phyloP scores from a whole-genome alignment of 2,888 invertebrate genomes.

The Anarsia innoxiella region DNA sequence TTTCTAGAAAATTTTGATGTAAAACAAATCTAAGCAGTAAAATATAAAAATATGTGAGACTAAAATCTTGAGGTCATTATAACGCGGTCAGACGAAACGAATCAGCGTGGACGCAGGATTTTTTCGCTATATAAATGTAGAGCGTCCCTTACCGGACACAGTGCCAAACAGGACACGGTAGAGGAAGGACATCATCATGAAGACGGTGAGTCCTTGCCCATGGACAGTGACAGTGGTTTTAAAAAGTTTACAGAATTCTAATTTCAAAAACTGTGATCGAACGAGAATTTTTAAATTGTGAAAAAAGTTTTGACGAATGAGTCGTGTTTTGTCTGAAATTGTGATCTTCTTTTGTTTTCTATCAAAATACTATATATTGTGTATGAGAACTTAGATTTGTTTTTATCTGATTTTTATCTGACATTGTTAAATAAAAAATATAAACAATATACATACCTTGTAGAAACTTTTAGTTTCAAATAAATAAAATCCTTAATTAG shows the following conservation, averaged over 20 bases:
- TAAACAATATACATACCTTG: too few species aligned
- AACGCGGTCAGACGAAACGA: constrained; percentile 32
- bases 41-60: too few species aligned
- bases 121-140: constrained; percentile 59
- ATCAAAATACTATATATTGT: too few species aligned
- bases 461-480: too few species aligned
- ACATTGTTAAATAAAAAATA: too few species aligned
- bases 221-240: not conserved
- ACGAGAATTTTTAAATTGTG: not conserved
- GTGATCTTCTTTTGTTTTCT: too few species aligned
- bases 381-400: too few species aligned
- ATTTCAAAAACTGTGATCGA: not conserved
- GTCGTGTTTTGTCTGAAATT: not conserved
- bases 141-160: constrained; percentile 51
- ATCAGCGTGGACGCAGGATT: constrained; percentile 41
- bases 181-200: constrained; percentile 65
- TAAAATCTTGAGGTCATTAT: constrained; percentile 59
- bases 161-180: constrained; percentile 49
- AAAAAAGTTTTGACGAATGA: not conserved
- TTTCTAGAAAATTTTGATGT: too few species aligned
- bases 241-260: not conserved
- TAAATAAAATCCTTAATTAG: too few species aligned
- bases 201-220: constrained; percentile 63
- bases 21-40: too few species aligned
- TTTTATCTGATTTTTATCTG: too few species aligned